phyloP scores from a whole-genome alignment of 35 echinoderm and acorn worm genomes.

The Holothuria glaberrima region DNA sequence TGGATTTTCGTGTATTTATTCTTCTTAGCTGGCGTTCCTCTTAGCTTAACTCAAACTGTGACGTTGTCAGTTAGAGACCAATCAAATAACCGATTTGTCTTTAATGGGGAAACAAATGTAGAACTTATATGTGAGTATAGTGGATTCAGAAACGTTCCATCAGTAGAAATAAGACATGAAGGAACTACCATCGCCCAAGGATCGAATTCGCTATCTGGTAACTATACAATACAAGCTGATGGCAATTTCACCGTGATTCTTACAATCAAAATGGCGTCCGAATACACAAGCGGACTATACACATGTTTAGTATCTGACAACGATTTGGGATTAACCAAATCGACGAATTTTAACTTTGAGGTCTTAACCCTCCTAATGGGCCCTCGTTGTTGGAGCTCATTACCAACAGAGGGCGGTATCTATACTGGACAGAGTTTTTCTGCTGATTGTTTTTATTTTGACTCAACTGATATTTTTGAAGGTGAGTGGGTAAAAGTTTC shows the following conservation, averaged over 20 bases:
- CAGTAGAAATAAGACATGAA: neutral
- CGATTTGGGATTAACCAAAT: neutral
- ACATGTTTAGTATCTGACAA: constrained; percentile 6
- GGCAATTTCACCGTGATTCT: neutral
- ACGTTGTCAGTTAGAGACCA: neutral
- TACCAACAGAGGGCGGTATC: neutral
- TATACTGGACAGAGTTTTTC: neutral
- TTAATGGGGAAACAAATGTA: neutral
- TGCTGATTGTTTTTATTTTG: constrained; percentile 18
- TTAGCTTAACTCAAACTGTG: constrained; percentile 4
- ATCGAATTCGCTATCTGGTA: neutral
- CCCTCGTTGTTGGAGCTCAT: neutral
- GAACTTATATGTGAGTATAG: constrained; percentile 1
- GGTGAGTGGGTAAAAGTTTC: too few species aligned
- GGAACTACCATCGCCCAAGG: neutral
- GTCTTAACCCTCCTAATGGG: neutral
- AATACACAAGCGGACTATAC: neutral
- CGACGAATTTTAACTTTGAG: neutral
- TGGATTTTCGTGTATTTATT: too few species aligned
- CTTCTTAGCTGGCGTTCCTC: too few species aligned
- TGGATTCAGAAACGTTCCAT: neutral
- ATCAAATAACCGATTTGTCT: neutral
- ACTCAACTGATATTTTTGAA: too few species aligned
- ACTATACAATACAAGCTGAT: neutral
- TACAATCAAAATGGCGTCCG: constrained; percentile 25